Conservation (phyloP, 2,797 vertebrate genomes). For the Sebastes vulpes region DNA sequence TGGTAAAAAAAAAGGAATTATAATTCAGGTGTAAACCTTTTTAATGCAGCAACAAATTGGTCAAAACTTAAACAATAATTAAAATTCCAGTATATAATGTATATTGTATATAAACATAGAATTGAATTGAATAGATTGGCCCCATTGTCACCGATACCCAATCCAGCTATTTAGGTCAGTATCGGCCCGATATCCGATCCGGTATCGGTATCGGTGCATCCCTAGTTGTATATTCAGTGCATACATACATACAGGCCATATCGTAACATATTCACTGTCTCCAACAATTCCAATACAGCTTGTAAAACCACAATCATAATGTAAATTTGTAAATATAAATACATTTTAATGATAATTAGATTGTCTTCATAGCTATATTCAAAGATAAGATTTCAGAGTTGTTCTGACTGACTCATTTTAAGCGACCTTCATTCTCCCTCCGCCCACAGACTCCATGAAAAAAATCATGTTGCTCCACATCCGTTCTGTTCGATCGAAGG, state of each 20-base stretch:
- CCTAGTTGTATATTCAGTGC: not conserved
- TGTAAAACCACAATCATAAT: not conserved
- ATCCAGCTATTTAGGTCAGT: no score
- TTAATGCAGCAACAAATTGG: no score
- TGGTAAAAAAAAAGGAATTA: no score
- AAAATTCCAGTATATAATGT: no score
- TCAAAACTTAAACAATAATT: accelerated
- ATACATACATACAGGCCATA: not conserved
- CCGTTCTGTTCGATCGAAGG: not conserved
- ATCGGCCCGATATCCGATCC: no score
- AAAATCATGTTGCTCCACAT: not conserved
- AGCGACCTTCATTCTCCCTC: not conserved
- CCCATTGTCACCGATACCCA: no score
- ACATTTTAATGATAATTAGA: accelerated
- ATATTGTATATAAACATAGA: no score
- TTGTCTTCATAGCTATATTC: not conserved
- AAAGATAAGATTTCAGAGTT: not conserved
- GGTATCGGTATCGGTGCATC: no score
- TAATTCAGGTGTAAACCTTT: accelerated
- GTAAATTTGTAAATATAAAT: not conserved
- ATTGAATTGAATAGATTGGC: accelerated
- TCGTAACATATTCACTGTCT: not conserved
- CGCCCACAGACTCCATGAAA: not conserved
- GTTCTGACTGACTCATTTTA: not conserved
- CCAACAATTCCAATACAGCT: not conserved